Evolutionary conservation across 2,888 invertebrate species (phyloP).

Genomic region (Piscicola geometra): DNA sequence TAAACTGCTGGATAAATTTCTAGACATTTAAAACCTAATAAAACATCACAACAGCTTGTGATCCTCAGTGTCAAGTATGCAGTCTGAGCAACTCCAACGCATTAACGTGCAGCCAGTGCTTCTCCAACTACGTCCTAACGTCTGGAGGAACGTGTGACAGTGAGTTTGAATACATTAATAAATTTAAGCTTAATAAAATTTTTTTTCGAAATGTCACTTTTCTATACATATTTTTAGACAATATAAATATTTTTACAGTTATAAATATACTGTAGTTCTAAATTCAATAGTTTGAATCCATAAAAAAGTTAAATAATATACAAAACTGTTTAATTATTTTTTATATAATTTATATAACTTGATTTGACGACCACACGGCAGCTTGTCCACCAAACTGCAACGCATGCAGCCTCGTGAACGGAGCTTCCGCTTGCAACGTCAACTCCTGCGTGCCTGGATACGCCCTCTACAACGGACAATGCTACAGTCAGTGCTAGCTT

Average conservation of each 20-base stretch:
- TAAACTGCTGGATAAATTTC: too few relatives aligned
- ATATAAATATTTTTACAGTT: too few relatives aligned
- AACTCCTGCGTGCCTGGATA: conserved; percentile 25
- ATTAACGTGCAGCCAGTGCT: conserved; percentile 16
- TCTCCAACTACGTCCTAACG: conserved; percentile 3
- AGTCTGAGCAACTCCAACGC: conserved; percentile 17
- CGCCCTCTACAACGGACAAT: conserved; percentile 31
- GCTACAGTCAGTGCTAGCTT: conserved; percentile 24
- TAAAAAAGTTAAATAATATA: too few relatives aligned
- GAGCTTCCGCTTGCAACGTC: conserved; percentile 22
- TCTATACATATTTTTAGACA: too few relatives aligned
- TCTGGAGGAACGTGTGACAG: conserved; percentile 34
- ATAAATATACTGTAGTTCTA: too few relatives aligned
- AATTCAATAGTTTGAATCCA: too few relatives aligned
- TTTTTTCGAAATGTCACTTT: too few relatives aligned
- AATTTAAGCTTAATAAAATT: too few relatives aligned
- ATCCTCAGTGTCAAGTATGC: conserved; percentile 22
- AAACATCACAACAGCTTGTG: too few relatives aligned
- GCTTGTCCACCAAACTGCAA: conserved; percentile 36
- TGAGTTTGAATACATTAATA: neutral
- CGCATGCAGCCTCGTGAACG: conserved; percentile 28
- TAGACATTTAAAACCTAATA: too few relatives aligned
- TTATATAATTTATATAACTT: too few relatives aligned
- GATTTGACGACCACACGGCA: neutral
- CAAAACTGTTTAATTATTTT: too few relatives aligned